phyloP scores from a whole-genome alignment of 2,888 invertebrate genomes.

The Pseudanteris insignis region DNA sequence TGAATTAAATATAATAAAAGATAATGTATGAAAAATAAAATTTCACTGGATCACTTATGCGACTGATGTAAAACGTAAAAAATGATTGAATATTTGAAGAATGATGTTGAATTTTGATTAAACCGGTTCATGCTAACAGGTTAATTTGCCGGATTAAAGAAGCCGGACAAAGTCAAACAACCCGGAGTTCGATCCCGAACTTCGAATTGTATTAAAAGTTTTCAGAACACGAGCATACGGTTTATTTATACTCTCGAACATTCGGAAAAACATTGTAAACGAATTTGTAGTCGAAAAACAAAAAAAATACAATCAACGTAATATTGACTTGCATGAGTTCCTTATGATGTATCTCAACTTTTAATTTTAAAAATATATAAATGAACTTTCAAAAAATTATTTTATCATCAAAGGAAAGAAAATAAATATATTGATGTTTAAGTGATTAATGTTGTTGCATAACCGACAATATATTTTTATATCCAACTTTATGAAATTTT shows the following conservation, averaged over 20 bases:
- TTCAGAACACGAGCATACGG: conserved; percentile 1
- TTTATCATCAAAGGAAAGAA: no score
- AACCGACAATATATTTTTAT: no score
- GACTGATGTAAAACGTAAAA: conserved; percentile 14
- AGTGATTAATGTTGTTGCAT: no score
- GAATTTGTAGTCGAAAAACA: no score
- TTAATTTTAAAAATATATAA: no score
- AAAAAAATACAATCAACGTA: no score
- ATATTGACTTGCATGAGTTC: no score
- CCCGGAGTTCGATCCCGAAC: conserved; percentile 15
- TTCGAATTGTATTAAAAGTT: conserved; percentile 33
- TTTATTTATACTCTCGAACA: conserved; percentile 18
- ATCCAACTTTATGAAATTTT: background rate
- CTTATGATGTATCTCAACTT: no score
- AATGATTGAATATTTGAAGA: conserved; percentile 20
- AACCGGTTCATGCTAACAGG: conserved; percentile 21
- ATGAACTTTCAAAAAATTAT: no score
- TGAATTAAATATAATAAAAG: no score
- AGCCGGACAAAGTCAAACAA: conserved; percentile 24
- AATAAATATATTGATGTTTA: no score
- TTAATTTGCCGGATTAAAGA: conserved; percentile 21
- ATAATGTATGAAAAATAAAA: no score
- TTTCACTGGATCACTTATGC: conserved; percentile 23
- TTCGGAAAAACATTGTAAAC: conserved; percentile 6
- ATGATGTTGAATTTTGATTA: conserved; percentile 26